A percentile compares a stretch with the other conserved stretches of the same genome.
Evolutionary conservation across 2,888 invertebrate genomes (phyloP).

Genomic region (Hyppa rectilinea): DNA sequence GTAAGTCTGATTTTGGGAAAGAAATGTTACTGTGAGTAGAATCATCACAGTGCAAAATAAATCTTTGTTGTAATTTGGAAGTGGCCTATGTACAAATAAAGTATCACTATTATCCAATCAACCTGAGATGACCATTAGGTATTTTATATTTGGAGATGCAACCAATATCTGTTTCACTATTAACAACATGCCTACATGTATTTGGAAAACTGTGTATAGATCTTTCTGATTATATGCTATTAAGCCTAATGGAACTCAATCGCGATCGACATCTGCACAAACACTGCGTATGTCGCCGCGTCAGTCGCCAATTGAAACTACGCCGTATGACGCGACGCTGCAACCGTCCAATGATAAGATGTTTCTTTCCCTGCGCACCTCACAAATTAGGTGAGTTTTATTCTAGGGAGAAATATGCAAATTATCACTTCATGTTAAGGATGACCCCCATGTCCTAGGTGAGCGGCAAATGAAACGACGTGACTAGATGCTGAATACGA

Average conservation of each 20-base stretch:
- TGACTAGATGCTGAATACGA: slow-evolving; percentile 6
- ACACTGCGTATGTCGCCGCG: slow-evolving; percentile 58
- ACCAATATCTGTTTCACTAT: slow-evolving; percentile 48
- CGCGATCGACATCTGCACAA: slow-evolving; percentile 62
- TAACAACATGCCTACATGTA: slow-evolving; percentile 57
- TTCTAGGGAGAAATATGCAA: slow-evolving; percentile 55
- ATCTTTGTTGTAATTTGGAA: slow-evolving; percentile 22
- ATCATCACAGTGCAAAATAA: neutral
- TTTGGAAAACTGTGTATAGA: slow-evolving; percentile 60
- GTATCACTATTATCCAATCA: slow-evolving; percentile 17
- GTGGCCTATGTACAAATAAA: slow-evolving; percentile 28
- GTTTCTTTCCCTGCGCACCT: slow-evolving; percentile 62
- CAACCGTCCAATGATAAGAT: slow-evolving; percentile 59
- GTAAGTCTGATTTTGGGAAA: slow-evolving; percentile 2
- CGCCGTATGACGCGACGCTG: slow-evolving; percentile 57
- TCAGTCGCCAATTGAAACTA: slow-evolving; percentile 59
- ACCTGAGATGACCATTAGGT: slow-evolving; percentile 45
- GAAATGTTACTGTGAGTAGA: slow-evolving; percentile 12
- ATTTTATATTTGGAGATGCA: slow-evolving; percentile 42
- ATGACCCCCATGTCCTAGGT: slow-evolving; percentile 33
- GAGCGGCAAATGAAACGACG: slow-evolving; percentile 29
- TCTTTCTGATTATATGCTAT: slow-evolving; percentile 61
- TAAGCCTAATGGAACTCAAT: slow-evolving; percentile 62
- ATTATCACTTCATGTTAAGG: slow-evolving; percentile 70
- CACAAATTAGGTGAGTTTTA: slow-evolving; percentile 63